Evolutionary conservation across 2,888 invertebrate species (phyloP).

Genomic region (Serrognathus titanus): DNA sequence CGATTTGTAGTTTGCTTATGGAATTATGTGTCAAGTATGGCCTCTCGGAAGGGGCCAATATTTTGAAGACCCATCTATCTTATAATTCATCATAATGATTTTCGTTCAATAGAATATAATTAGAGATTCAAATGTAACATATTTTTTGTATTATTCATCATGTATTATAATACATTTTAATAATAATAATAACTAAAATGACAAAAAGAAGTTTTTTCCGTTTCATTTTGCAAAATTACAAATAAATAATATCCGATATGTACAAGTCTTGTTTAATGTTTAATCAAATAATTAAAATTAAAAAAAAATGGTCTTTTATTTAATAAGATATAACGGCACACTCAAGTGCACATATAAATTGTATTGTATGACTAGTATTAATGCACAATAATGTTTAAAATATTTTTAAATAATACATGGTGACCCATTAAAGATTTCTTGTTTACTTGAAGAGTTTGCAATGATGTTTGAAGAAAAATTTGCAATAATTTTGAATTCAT

Average conservation of each 20-base stretch:
- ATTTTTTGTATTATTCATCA: conserved; percentile 15
- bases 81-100: conserved; percentile 3
- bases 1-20: conserved; percentile 38
- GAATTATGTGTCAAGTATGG: conserved; percentile 43
- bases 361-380: no score
- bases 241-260: neutral
- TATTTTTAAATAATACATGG: no score
- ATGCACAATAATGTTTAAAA: no score
- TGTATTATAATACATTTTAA: conserved; percentile 12
- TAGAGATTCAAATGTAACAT: conserved; percentile 9
- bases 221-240: conserved; percentile 8
- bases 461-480: no score
- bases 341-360: no score
- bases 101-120: neutral
- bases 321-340: no score
- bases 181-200: conserved; percentile 5
- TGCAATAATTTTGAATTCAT: no score
- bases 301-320: neutral
- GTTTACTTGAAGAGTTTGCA: no score
- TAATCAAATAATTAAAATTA: neutral
- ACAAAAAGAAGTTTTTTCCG: neutral
- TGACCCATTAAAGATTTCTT: no score
- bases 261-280: neutral
- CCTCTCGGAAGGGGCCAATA: conserved; percentile 38
- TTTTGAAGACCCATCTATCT: conserved; percentile 30